Evolutionary conservation across 2,113 vertebrate genomes (phyloP).

Genomic region (Percopsis transmontana): DNA sequence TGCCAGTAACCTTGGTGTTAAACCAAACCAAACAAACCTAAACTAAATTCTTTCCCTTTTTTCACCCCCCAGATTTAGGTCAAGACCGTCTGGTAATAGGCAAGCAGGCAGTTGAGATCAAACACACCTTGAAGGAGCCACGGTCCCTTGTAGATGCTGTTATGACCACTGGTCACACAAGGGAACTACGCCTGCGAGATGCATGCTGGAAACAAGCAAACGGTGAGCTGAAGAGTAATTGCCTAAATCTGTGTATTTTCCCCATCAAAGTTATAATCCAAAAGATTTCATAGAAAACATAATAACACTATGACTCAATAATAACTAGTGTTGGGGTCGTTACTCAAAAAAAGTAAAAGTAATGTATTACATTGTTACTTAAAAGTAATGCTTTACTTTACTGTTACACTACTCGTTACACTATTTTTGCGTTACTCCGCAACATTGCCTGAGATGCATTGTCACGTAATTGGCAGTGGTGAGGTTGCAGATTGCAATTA

Average conservation of each 20-base stretch:
- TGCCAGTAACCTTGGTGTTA: too few relatives aligned
- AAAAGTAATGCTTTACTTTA: too few relatives aligned
- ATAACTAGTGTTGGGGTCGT: too few relatives aligned
- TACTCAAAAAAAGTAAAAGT: too few relatives aligned
- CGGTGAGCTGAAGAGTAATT: constrained; percentile 55
- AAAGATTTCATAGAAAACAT: not conserved
- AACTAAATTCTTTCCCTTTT: not conserved
- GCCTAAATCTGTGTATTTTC: not conserved
- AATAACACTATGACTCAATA: not conserved
- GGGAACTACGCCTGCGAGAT: constrained; percentile 67
- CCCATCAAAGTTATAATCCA: not conserved
- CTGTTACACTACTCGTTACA: too few relatives aligned
- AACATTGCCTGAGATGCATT: too few relatives aligned
- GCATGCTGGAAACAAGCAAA: constrained; percentile 73
- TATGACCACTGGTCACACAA: constrained; percentile 62
- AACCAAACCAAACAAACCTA: not conserved
- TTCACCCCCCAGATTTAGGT: constrained; percentile 78
- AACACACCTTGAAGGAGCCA: constrained; percentile 86
- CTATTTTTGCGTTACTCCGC: too few relatives aligned
- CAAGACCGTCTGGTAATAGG: constrained; percentile 82
- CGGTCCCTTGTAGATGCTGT: constrained; percentile 81
- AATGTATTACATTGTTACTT: too few relatives aligned
- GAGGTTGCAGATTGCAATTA: too few relatives aligned
- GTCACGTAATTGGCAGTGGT: too few relatives aligned
- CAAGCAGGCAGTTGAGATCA: constrained; percentile 88